Evolutionary conservation across 2,113 vertebrate genomes (phyloP), one percentile per base, ranked within the genome.

Genomic region (Cololabis saira): DNA sequence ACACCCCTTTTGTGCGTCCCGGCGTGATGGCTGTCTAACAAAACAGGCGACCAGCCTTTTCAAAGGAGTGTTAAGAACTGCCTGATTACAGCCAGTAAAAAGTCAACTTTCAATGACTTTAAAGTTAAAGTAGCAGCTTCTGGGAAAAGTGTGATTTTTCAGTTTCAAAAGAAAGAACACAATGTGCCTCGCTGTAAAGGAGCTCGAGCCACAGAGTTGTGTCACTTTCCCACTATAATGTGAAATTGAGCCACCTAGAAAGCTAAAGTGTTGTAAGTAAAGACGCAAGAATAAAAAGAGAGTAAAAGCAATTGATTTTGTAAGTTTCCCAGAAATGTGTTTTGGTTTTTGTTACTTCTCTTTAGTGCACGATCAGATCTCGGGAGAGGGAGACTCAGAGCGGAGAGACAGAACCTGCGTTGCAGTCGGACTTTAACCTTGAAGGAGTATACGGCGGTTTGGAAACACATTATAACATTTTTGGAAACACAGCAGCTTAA

Each of bases 1-100:
- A 76, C 75, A 72, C 83, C 69, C 69, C 62, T 37, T 80, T 81
- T 82, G 59, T 83, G 78, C 62, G 56, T 67, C 84, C 60, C 76
- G 76, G 74, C 70, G 65, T 11, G 71, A 88, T 74, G 77, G 80
- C 82, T 73, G 77, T 74, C 55, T 33, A 27, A 48, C 37, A 27
- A 68, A 71, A 76, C 76, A 61, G 73, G 73, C 21, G 21, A 73
- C 27, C 56, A 2, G 21, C 56, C 14, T 68, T 22, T 80, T 78
- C 53, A 69, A 58, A 71, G 49, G 42, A 71, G 18, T 21, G 47
- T 67, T 43, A 43, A 80, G 60, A 55, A 27, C 33, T 37, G 57
- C 54, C 45, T 68, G 71, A 55, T 65, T 58, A 61, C 22, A 69
- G 56, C 24, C 33, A 52, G 24, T 17, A 62, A 1, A 59, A 1